These are phyloP conservation scores for Anhinga anhinga DNA, from an alignment of 2,113 vertebrate species.

Conservation along the genomic window DNA sequence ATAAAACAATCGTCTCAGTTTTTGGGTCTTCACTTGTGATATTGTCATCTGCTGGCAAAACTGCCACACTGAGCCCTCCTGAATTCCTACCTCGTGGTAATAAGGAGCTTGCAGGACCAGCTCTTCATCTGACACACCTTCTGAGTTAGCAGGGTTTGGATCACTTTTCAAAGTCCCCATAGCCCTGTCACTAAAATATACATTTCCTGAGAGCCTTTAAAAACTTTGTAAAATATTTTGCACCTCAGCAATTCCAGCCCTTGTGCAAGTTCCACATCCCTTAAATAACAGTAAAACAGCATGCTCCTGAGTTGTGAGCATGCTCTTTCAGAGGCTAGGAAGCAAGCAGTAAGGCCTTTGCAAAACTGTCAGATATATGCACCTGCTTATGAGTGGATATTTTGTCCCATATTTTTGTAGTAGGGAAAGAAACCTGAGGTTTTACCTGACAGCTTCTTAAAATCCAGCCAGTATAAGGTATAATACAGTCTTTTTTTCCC, in stretches of 20 bases:
- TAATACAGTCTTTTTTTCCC: slow-evolving; percentile 56
- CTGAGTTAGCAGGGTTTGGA: not conserved
- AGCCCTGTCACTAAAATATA: not conserved
- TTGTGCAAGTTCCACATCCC: not conserved
- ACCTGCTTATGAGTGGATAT: slow-evolving; percentile 62
- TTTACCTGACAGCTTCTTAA: slow-evolving; percentile 73
- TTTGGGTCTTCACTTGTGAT: not conserved
- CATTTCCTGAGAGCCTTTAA: not conserved
- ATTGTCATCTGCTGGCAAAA: not conserved
- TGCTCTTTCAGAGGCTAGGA: not conserved
- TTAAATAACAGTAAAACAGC: not conserved
- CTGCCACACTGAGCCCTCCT: not conserved
- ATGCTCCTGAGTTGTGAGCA: not conserved
- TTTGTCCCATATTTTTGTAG: slow-evolving; percentile 53
- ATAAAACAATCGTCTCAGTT: not conserved
- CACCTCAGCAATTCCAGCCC: not conserved
- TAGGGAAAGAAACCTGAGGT: slow-evolving; percentile 59
- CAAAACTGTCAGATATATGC: slow-evolving; percentile 38
- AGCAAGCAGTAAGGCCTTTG: not conserved
- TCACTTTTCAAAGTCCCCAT: not conserved
- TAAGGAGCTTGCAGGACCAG: not conserved
- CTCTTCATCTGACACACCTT: not conserved
- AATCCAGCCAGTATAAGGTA: slow-evolving; percentile 63
- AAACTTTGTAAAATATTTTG: not conserved
- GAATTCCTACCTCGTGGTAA: not conserved